Conservation (phyloP, 2,113 vertebrate species). For the Crocuta crocuta region DNA sequence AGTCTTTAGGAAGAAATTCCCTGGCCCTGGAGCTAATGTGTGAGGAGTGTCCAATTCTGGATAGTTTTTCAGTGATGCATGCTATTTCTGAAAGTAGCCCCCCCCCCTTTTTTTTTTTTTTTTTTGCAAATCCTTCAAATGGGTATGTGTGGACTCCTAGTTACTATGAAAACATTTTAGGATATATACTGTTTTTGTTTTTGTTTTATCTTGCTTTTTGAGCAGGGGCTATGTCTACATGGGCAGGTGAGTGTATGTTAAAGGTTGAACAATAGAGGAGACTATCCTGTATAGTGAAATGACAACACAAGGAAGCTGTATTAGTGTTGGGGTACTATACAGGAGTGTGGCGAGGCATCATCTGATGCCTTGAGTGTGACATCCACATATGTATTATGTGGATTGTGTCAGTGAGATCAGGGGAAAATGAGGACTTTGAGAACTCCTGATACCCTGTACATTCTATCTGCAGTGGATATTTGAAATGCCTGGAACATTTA, state of each 20-base stretch:
- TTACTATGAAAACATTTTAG: conserved; percentile 46
- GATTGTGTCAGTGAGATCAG: background rate
- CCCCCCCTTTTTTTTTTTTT: no score
- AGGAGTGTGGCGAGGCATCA: background rate
- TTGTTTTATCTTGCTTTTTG: conserved; percentile 35
- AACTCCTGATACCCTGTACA: background rate
- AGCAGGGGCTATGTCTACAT: background rate
- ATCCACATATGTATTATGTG: background rate
- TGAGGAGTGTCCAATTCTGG: fast-evolving
- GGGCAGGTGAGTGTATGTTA: background rate
- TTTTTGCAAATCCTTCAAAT: background rate
- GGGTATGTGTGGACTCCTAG: background rate
- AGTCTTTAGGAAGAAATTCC: background rate
- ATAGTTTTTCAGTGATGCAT: background rate
- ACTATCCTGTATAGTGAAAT: background rate
- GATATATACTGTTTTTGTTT: background rate
- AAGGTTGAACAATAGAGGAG: background rate
- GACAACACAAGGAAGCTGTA: background rate
- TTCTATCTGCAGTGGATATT: background rate
- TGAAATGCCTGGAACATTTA: background rate
- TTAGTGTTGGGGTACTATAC: background rate
- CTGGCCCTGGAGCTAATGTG: background rate
- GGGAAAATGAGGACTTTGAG: background rate
- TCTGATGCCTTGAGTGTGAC: background rate
- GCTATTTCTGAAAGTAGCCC: background rate